Evolutionary conservation across 2,113 vertebrate species (phyloP).

Genomic region (Gasterosteus nipponicus): DNA sequence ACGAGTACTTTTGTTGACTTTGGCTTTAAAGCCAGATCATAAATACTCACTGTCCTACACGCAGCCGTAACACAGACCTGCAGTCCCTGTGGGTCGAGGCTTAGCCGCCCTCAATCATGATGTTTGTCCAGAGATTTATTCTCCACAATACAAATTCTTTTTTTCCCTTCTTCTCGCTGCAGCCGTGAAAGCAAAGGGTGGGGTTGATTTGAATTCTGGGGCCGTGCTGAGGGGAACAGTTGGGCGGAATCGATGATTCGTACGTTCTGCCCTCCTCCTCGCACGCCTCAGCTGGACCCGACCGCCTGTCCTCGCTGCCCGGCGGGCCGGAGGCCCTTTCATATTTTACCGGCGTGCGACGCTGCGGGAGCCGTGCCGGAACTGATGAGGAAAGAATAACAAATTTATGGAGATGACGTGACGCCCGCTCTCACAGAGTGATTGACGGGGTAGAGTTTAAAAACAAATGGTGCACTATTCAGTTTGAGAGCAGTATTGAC

Average conservation of each 20-base stretch:
- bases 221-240: constrained; percentile 61
- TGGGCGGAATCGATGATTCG: constrained; percentile 69
- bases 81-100: not conserved
- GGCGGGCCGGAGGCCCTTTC: constrained; percentile 55
- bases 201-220: constrained; percentile 30
- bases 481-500: not conserved
- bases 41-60: constrained; percentile 28
- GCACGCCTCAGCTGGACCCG: constrained; percentile 47
- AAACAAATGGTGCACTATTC: constrained; percentile 4
- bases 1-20: constrained; percentile 21
- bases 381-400: not conserved
- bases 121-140: not conserved
- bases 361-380: constrained; percentile 21
- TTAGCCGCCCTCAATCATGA: not conserved
- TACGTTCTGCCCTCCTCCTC: constrained; percentile 62
- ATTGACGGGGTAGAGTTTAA: constrained; percentile 14
- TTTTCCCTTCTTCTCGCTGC: not conserved
- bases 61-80: not conserved
- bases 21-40: constrained; percentile 30
- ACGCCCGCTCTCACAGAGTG: constrained; percentile 7
- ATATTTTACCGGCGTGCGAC: constrained; percentile 56
- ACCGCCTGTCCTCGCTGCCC: constrained; percentile 64
- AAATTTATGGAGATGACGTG: not conserved
- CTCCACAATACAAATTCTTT: not conserved
- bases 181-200: constrained; percentile 35